A percentile compares a stretch with the other conserved stretches of the same genome.
These are phyloP conservation scores for Megaceryle alcyon DNA, from an alignment of 2,797 vertebrate species.

Conservation along the genomic window DNA sequence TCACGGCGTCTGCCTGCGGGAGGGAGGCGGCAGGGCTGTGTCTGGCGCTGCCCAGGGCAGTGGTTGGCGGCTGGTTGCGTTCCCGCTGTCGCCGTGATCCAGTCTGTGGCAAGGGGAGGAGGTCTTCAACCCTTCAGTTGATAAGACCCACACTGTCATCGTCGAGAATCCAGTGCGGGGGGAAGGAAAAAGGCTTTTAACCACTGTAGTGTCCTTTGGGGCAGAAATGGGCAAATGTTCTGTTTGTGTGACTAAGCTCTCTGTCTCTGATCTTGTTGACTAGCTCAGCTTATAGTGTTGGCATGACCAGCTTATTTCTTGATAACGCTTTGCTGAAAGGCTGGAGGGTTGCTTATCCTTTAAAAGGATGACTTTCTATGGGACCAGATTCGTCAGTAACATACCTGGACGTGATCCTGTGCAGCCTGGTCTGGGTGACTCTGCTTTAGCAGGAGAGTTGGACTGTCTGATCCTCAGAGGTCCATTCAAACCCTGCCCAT, in stretches of 20 bases:
- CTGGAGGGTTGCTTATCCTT: not conserved
- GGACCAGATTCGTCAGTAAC: not conserved
- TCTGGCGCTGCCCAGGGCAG: not conserved
- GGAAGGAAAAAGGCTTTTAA: not conserved
- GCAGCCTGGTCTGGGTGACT: not conserved
- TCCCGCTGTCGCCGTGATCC: not conserved
- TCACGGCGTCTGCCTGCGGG: not conserved
- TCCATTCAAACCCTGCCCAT: not conserved
- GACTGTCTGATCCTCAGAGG: not conserved
- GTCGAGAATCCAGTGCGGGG: no score
- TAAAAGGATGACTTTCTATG: not conserved
- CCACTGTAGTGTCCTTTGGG: not conserved
- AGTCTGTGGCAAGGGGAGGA: not conserved
- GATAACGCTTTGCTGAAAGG: not conserved
- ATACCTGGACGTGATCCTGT: not conserved
- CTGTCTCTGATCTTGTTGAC: not conserved
- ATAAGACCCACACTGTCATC: accelerated
- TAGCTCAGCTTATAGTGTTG: not conserved
- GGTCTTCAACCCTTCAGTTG: no score
- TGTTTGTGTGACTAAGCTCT: not conserved
- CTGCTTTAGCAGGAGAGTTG: not conserved
- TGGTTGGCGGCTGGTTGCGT: not conserved
- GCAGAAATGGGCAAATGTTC: not conserved
- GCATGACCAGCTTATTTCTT: not conserved
- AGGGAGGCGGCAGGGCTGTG: not conserved